Percentiles rank a stretch among this genome's conserved stretches.
Conservation (phyloP, 2,797 vertebrate species). For the Serranus cabrilla region DNA sequence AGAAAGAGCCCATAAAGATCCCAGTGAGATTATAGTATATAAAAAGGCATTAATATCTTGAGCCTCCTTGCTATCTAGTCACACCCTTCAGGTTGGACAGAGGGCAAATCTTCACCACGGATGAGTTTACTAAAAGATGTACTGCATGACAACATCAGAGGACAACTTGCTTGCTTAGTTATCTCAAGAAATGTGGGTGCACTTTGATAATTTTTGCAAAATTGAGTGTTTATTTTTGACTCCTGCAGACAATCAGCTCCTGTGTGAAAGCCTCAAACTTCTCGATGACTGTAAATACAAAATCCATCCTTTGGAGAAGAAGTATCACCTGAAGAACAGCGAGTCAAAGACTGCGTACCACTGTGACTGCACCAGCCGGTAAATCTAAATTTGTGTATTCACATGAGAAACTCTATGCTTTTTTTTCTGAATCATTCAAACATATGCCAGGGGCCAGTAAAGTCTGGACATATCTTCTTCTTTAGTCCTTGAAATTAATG, state of each 20-base stretch:
- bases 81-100: conserved; percentile 18
- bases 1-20: conserved; percentile 14
- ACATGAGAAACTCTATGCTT: not conserved
- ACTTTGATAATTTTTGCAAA: not conserved
- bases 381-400: conserved; percentile 21
- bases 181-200: conserved; percentile 3
- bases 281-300: conserved; percentile 84
- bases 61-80: not conserved
- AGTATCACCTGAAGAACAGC: conserved; percentile 84
- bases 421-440: too few species aligned
- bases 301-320: conserved; percentile 82
- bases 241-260: conserved; percentile 58
- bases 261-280: conserved; percentile 82
- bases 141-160: not conserved
- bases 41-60: not conserved
- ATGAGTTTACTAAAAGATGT: not conserved
- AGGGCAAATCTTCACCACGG: not conserved
- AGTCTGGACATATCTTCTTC: too few species aligned
- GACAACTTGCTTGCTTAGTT: not conserved
- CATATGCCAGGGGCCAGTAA: too few species aligned
- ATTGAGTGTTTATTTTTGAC: conserved; percentile 26
- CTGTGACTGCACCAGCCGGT: conserved; percentile 89
- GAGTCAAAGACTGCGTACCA: conserved; percentile 82
- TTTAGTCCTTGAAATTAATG: too few species aligned
- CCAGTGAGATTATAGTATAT: not conserved